Conservation (phyloP, 2,113 vertebrate species). For the Crocuta crocuta region DNA sequence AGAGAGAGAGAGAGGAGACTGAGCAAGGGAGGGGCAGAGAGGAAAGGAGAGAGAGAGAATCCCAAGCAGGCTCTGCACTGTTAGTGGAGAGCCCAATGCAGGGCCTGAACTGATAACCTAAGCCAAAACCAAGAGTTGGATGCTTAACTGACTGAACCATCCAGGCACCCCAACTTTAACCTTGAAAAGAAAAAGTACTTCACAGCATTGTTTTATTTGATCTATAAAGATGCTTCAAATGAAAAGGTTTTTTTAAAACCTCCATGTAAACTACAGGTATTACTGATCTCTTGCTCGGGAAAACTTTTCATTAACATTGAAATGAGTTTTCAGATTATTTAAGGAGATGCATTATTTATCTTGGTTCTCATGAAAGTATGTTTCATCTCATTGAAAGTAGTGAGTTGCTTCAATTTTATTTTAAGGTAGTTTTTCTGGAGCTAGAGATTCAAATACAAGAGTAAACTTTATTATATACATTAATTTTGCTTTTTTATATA, state of each 20-base stretch:
- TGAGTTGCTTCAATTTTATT: slow-evolving; percentile 37
- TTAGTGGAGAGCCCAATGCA: too few relatives aligned
- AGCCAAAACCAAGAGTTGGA: too few relatives aligned
- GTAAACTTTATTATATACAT: not conserved
- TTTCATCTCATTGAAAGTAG: slow-evolving; percentile 11
- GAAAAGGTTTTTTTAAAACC: not conserved
- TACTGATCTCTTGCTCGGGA: not conserved
- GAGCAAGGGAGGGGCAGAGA: too few relatives aligned
- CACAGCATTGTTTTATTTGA: not conserved
- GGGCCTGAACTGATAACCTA: too few relatives aligned
- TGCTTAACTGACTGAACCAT: too few relatives aligned
- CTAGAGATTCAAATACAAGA: slow-evolving; percentile 12
- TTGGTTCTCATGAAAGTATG: slow-evolving; percentile 12
- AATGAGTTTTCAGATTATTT: slow-evolving; percentile 5
- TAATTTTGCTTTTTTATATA: not conserved
- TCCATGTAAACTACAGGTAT: not conserved
- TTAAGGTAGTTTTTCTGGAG: not conserved
- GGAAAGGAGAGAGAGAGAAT: too few relatives aligned
- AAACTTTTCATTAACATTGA: not conserved
- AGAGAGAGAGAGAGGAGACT: too few relatives aligned
- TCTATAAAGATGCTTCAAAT: not conserved
- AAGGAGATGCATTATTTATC: not conserved
- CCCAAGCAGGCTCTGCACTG: too few relatives aligned
- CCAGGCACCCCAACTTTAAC: not conserved
- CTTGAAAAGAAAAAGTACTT: not conserved